Conservation (phyloP, 2,888 invertebrate genomes). For the Tachystola acroxantha region DNA sequence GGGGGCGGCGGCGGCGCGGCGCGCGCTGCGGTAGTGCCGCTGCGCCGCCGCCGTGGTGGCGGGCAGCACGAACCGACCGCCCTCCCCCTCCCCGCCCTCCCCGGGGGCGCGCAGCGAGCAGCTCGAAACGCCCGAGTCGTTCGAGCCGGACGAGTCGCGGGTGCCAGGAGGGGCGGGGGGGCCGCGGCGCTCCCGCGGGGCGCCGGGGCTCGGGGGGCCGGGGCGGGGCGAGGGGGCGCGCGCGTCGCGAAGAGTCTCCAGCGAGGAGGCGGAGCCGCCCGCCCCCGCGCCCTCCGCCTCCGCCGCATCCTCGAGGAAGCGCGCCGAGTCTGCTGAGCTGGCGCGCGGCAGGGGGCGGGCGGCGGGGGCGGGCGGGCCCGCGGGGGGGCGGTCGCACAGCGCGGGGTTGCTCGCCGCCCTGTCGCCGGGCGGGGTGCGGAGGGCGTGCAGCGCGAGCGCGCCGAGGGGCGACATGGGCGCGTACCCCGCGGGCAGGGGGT, state of each 20-base stretch:
- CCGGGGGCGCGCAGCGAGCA: slow-evolving; percentile 77
- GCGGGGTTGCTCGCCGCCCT: slow-evolving; percentile 85
- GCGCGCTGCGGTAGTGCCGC: slow-evolving; percentile 68
- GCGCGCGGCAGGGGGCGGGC: slow-evolving; percentile 65
- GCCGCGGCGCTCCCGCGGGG: slow-evolving; percentile 45
- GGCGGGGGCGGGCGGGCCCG: slow-evolving; percentile 9
- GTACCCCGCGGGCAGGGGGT: slow-evolving; percentile 72
- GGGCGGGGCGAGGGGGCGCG: slow-evolving; percentile 49
- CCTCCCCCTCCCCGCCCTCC: slow-evolving; percentile 54
- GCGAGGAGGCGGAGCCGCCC: slow-evolving; percentile 63
- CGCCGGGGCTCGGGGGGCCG: slow-evolving; percentile 30
- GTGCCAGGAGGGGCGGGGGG: slow-evolving; percentile 80
- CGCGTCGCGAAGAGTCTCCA: slow-evolving; percentile 66
- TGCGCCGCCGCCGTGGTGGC: slow-evolving; percentile 74
- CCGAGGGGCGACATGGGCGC: slow-evolving; percentile 86
- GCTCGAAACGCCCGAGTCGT: slow-evolving; percentile 88
- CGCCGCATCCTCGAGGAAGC: slow-evolving; percentile 80
- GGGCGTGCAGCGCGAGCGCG: slow-evolving; percentile 57
- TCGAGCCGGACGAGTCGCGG: slow-evolving; percentile 88
- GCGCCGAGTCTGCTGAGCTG: slow-evolving; percentile 86
- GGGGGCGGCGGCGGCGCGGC: slow-evolving; percentile 67
- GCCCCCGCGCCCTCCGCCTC: slow-evolving; percentile 70
- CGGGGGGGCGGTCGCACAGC: slow-evolving; percentile 55
- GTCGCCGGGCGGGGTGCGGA: slow-evolving; percentile 62
- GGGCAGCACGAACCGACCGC: slow-evolving; percentile 80